Base-by-base conservation (phyloP, 2,888 invertebrate species). In the Heteromyza rotundicornis region DNA sequence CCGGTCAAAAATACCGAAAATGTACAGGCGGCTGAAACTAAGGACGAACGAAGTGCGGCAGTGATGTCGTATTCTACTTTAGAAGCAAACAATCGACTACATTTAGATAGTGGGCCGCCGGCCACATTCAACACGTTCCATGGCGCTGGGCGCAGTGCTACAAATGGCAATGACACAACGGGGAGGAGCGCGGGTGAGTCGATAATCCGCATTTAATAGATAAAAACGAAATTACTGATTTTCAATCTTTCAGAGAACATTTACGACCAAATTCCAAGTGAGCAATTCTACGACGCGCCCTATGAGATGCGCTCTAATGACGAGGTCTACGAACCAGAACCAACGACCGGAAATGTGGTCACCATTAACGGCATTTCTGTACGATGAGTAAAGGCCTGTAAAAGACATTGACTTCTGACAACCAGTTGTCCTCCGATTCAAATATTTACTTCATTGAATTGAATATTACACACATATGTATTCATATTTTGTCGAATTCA, bases 281-380 rank as follows among this genome's bases (percentile, higher is more conserved):
- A 91, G 74, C 89, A 89, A 70, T 87, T 90, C 70, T 92, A 92
- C 77, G 91, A 92, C 78, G 89, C 91, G 2, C 91, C 92, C 0
- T 92, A 92, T 79, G 88, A 90, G 75, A 87, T 86, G 70, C 82
- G 85, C 57, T 81, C 85, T 22, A 86, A 86, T 61, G 86, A 86
- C 66, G 86, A 86, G 55, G 86, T 86, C 8, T 87, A 87, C 74
- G 88, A 88, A 73, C 84, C 84, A 1, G 84, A 84, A 68, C 84
- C 84, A 1, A 73, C 79, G 53, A 69, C 76, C 61, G 76, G 73
- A 44, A 84, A 82, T 72, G 89, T 89, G 20, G 91, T 95, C 73
- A 95, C 95, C 50, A 94, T 95, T 73, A 95, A 95, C 78, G 95
- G 94, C 8, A 94, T 94, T 52, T 90, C 94, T 40, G 92, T 94